A percentile compares a stretch with the other conserved stretches of the same genome.
phyloP scores from a whole-genome alignment of 2,888 invertebrate genomes.

The Stenodema calcarata region DNA sequence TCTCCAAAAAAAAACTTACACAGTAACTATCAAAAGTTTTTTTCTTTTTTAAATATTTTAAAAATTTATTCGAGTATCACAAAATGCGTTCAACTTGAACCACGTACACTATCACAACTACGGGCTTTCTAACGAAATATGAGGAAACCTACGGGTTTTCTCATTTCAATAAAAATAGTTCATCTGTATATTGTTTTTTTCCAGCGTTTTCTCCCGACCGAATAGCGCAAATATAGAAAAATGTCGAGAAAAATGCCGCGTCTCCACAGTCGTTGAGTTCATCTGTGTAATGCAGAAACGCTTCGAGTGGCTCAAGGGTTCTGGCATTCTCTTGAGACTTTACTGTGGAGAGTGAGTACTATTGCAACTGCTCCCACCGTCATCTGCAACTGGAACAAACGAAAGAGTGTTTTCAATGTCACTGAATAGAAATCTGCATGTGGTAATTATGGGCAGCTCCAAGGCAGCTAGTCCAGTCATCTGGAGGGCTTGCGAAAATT shows the following conservation, averaged over 20 bases:
- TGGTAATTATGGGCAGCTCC: neutral
- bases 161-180: neutral
- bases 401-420: neutral
- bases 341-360: neutral
- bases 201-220: neutral
- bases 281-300: neutral
- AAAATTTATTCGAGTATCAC: constrained; percentile 42
- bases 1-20: constrained; percentile 3
- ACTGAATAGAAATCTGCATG: neutral
- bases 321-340: neutral
- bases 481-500: no score
- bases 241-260: neutral
- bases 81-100: constrained; percentile 44
- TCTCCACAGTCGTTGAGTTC: neutral
- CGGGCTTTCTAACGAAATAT: neutral
- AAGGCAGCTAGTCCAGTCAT: no score
- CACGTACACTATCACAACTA: constrained; percentile 38
- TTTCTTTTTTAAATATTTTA: neutral
- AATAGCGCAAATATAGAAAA: neutral
- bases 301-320: neutral
- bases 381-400: constrained; percentile 22
- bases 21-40: neutral
- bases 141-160: neutral
- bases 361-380: constrained; percentile 31
- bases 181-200: neutral